Evolutionary conservation across 2,113 vertebrate species (phyloP), one percentile per base, ranked within the genome.

Genomic region (Nycticryphes semicollaris): DNA sequence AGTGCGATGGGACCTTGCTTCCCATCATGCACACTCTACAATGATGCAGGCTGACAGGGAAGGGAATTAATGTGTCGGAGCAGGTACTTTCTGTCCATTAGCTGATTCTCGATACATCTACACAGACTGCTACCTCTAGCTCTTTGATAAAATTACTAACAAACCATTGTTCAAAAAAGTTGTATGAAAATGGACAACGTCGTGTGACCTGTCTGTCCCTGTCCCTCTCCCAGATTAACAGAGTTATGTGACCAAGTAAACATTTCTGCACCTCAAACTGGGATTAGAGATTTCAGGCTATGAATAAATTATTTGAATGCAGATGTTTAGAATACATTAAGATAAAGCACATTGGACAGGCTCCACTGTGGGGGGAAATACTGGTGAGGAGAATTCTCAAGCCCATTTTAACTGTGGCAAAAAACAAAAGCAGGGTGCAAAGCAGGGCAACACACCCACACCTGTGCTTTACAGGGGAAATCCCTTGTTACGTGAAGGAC

Each of bases 31-130:
- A 92, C 91, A 94, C 98, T 98, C 97, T 88, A 97, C 98, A 97
- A 96, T 98, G 98, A 99, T 99, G 98, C 97, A 98, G 98, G 94
- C 97, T 99, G 99, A 99, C 99, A 99, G 99, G 98, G 84, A 96
- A 94, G 98, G 98, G 98, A 99, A 98, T 98, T 98, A 97, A 98
- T 98, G 98, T 98, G 98, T 98, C 95, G 12, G 96, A 98, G 98
- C 97, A 98, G 98, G 98, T 98, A 98, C 98, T 98, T 98, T 97
- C 97, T 98, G 97, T 98, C 98, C 98, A 99, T 99, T 99, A 98
- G 98, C 97, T 95, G 97, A 96, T 90, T 94, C 98, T 98, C 97
- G 91, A 43, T 91, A 88, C 85, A 35, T 94, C 93, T 91, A 93
- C 84, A 56, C 93, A 93, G 93, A 66, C 96, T 97, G 94, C 97